Base-by-base conservation (phyloP, 2,113 vertebrate species). In the Siniperca knerii region DNA sequence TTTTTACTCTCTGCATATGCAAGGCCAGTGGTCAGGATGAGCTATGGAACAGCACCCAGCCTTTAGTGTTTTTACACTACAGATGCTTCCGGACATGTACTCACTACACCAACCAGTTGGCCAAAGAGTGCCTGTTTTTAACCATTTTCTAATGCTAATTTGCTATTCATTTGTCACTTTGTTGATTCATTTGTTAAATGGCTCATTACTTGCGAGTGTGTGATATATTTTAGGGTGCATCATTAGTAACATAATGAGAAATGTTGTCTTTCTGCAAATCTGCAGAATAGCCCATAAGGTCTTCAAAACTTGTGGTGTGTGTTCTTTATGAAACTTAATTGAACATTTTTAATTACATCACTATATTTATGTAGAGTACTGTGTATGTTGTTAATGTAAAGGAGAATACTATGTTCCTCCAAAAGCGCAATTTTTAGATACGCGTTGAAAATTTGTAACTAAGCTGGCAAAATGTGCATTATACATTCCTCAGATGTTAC, bases 201-300 rank as follows among this genome's bases (percentile, higher is more conserved):
- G 60, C 66, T 81, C 84, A 71, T 77, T 77, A 65, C 6, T 15
- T 57, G 33, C 60, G 29, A 55, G 29, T 67, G 52, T 73, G 69
- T 60, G 42, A 78, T 66, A 42, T 40, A 33, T 66, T 78, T 66
- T 40, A 48, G 20, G 16, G 10, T 42, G 40, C 62, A 75, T 79
- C 65, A 71, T 79, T 71, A 75, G 42, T n/a, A 50, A 12, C 16
- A 48, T 16, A 18, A 12, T 58, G 29, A 66, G 50, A 72, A 40
- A 72, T 40, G 50, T 50, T 55, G 11, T 54, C 42, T 75, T 69
- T 29, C 44, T 61, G 6, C 42, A 76, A 69, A 52, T 50, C 23
- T 40, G 33, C 23, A 40, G 13, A 52, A 20, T 25, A 44, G 42
- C 75, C 15, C 8, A 33, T 20, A 6, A 44, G 54, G 20, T 69